Percentiles rank a stretch among this genome's conserved stretches.
Evolutionary conservation across 2,113 vertebrate genomes (phyloP).

Genomic region (Girardinichthys multiradiatus): DNA sequence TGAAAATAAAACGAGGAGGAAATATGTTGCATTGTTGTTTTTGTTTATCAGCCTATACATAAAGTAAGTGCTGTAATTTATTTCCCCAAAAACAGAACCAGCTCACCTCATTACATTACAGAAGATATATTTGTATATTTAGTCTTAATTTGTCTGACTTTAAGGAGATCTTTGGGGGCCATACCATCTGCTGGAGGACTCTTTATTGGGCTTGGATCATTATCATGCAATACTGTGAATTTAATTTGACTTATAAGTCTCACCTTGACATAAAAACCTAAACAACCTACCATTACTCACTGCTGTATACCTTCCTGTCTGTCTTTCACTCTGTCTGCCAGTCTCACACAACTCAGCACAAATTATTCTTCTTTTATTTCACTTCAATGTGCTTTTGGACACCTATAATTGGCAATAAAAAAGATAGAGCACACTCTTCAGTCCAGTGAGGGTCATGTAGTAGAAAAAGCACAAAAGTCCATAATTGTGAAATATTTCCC

Average conservation of each 20-base stretch:
- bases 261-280: not conserved
- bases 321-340: conserved; percentile 26
- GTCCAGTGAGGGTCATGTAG: conserved; percentile 69
- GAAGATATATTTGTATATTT: too few relatives aligned
- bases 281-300: conserved; percentile 8
- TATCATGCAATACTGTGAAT: not conserved
- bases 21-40: not conserved
- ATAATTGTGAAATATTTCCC: conserved; percentile 75
- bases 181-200: conserved; percentile 1
- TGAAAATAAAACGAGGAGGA: not conserved
- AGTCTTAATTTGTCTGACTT: too few relatives aligned
- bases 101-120: too few relatives aligned
- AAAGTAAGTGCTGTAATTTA: not conserved
- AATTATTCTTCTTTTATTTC: conserved; percentile 69
- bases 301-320: conserved; percentile 18
- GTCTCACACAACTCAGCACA: conserved; percentile 36
- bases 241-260: conserved; percentile 1
- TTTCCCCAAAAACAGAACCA: not conserved
- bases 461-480: conserved; percentile 71
- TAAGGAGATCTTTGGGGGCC: conserved; percentile 6
- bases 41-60: conserved; percentile 3
- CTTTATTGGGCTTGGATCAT: not conserved
- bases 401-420: conserved; percentile 74
- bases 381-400: conserved; percentile 60
- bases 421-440: conserved; percentile 63